Conservation (phyloP, 2,113 vertebrate species). For the Trichechus manatus region DNA sequence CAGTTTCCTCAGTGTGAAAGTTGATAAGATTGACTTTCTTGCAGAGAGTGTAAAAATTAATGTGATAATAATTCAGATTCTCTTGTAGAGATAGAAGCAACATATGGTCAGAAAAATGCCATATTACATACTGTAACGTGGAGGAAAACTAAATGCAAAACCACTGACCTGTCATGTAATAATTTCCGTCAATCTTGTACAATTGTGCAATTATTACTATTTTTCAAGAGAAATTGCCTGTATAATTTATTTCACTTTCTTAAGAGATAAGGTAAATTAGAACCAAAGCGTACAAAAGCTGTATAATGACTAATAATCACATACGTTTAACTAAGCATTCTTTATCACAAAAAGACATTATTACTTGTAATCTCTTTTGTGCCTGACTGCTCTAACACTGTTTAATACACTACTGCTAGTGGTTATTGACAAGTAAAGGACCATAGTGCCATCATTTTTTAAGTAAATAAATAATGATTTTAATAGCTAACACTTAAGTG, state of each 20-base stretch:
- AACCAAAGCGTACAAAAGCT: constrained; percentile 49
- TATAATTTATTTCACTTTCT: constrained; percentile 49
- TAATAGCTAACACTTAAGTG: neutral
- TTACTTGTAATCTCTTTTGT: neutral
- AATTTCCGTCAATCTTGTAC: neutral
- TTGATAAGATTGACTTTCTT: constrained; percentile 54
- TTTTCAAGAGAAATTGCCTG: constrained; percentile 27
- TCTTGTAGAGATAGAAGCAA: constrained; percentile 36
- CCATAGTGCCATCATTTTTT: constrained; percentile 23
- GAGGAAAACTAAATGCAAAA: constrained; percentile 40
- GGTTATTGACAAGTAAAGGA: constrained; percentile 49
- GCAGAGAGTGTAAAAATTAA: constrained; percentile 25
- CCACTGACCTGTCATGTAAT: constrained; percentile 4
- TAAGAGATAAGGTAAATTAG: constrained; percentile 62
- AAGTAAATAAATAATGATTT: constrained; percentile 21
- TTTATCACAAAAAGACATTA: constrained; percentile 49
- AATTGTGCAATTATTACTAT: neutral
- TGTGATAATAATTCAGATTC: constrained; percentile 37
- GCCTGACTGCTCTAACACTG: neutral
- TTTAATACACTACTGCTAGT: neutral
- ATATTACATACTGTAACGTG: constrained; percentile 26
- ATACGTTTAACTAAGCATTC: constrained; percentile 3
- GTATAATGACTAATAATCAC: constrained; percentile 34
- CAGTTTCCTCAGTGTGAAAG: neutral
- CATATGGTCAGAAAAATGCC: constrained; percentile 13